Percentiles rank a stretch among this genome's conserved stretches.
Conservation (phyloP, 2,888 invertebrate species). For the Catocala nupta region DNA sequence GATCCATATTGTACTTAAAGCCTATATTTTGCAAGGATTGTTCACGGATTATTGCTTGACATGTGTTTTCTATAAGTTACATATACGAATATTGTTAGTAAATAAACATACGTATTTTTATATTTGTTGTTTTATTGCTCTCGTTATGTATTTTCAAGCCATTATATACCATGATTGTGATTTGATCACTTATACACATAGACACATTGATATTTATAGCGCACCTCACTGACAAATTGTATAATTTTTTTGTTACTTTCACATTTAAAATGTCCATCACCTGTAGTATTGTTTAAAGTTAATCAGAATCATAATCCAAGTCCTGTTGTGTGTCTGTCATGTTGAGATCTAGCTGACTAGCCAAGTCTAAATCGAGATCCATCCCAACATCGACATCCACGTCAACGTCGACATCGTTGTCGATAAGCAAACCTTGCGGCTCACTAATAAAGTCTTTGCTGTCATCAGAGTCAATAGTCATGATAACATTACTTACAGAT, state of each 20-base stretch:
- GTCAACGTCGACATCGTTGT: constrained; percentile 40
- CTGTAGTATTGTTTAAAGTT: background rate
- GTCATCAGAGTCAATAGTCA: constrained; percentile 40
- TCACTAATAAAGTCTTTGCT: constrained; percentile 48
- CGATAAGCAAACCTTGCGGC: constrained; percentile 35
- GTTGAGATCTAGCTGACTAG: constrained; percentile 31
- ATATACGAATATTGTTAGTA: constrained; percentile 61
- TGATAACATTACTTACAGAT: constrained; percentile 11
- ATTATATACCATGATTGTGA: too few species aligned
- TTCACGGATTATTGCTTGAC: constrained; percentile 53
- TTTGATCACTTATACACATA: too few species aligned
- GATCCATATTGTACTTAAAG: constrained; percentile 35
- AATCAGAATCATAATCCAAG: constrained; percentile 37
- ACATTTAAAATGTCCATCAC: background rate
- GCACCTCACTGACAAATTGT: background rate
- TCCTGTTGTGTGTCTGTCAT: constrained; percentile 34
- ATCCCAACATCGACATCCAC: constrained; percentile 38
- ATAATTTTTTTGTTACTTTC: too few species aligned
- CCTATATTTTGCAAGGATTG: constrained; percentile 31
- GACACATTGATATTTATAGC: background rate
- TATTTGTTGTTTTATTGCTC: constrained; percentile 49
- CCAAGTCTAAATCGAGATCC: constrained; percentile 28
- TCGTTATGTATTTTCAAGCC: too few species aligned
- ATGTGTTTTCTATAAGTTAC: constrained; percentile 51
- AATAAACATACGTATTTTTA: constrained; percentile 64